These are phyloP conservation scores for Babylonia areolata DNA, from an alignment of 1,140 invertebrate genomes.

Conservation along the genomic window DNA sequence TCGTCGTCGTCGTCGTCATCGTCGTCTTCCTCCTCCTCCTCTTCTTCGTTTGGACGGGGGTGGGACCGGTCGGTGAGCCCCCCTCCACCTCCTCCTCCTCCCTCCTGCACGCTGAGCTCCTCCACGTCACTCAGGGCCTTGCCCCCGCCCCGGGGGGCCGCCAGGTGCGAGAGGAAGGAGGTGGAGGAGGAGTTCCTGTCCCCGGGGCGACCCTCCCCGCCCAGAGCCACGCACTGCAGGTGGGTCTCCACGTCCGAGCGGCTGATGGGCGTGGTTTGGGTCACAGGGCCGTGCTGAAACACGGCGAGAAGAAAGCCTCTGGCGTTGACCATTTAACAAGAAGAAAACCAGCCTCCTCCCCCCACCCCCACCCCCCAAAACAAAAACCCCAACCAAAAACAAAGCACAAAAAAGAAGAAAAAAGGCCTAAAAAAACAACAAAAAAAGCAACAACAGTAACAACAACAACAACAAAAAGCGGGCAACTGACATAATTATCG, in stretches of 20 bases:
- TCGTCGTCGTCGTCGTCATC: background rate
- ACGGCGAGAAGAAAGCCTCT: no score
- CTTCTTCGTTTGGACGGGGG: background rate
- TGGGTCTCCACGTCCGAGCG: background rate
- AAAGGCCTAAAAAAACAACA: background rate
- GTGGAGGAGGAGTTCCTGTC: background rate
- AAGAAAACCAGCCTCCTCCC: no score
- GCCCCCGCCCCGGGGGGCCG: background rate
- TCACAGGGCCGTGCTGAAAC: constrained; percentile 1
- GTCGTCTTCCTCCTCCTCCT: background rate
- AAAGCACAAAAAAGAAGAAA: no score
- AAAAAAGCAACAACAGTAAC: background rate
- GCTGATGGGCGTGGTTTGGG: background rate
- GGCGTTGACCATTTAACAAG: no score
- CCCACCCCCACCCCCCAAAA: no score
- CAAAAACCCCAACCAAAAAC: no score
- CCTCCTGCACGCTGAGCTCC: background rate
- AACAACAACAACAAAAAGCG: no score
- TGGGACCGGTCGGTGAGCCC: background rate
- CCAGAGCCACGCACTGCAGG: constrained; percentile 19
- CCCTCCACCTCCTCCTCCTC: background rate
- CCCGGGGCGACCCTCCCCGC: background rate
- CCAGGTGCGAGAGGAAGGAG: background rate
- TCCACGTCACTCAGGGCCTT: constrained; percentile 24
- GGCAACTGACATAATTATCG: no score